Conservation (phyloP, 2,888 invertebrate species). For the Pandemis heparana region DNA sequence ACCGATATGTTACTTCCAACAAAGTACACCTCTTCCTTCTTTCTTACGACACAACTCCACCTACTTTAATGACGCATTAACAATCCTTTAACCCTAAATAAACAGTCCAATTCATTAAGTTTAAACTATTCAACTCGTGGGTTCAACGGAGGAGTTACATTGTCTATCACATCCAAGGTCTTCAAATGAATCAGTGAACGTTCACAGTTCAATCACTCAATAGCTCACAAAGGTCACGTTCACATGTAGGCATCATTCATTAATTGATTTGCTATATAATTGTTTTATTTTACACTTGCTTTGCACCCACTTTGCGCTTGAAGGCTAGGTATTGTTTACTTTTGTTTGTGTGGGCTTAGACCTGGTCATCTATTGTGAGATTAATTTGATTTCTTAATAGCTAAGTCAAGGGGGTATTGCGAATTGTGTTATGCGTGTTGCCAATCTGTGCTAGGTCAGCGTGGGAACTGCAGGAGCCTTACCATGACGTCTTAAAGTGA, state of each 20-base stretch:
- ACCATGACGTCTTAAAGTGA: no score
- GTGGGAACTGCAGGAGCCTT: no score
- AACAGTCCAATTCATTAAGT: constrained; percentile 22
- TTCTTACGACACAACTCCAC: no score
- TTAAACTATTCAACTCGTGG: constrained; percentile 32
- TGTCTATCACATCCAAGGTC: constrained; percentile 49
- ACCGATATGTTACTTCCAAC: no score
- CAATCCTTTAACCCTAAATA: not conserved
- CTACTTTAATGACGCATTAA: no score
- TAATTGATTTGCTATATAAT: constrained; percentile 41
- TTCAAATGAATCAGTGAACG: constrained; percentile 53
- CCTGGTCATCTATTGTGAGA: constrained; percentile 26
- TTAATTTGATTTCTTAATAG: constrained; percentile 26
- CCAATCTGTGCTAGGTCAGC: not conserved
- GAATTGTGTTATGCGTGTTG: not conserved
- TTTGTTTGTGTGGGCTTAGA: constrained; percentile 31
- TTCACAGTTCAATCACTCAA: constrained; percentile 43
- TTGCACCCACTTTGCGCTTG: constrained; percentile 37
- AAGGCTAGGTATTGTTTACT: constrained; percentile 38
- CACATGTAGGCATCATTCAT: constrained; percentile 48
- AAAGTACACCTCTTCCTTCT: no score
- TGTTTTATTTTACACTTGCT: constrained; percentile 42
- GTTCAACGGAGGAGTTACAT: constrained; percentile 27
- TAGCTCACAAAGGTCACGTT: constrained; percentile 52
- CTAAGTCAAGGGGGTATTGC: constrained; percentile 1